phyloP scores from a whole-genome alignment of 2,113 vertebrate species.

The Platichthys flesus region DNA sequence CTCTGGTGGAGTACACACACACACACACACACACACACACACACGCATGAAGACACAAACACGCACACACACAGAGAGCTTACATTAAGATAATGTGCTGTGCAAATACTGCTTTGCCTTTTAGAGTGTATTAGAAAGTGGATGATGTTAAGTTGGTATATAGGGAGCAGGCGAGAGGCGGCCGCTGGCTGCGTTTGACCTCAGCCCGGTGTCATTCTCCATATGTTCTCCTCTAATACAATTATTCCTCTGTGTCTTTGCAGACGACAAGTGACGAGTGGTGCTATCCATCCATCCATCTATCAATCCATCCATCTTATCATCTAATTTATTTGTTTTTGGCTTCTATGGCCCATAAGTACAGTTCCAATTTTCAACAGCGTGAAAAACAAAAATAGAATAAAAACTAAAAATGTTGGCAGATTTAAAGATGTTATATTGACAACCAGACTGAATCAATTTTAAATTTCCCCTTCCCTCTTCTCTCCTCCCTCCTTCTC shows the following conservation, averaged over 20 bases:
- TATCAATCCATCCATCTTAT: neutral
- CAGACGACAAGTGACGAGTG: neutral
- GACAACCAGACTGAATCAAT: slow-evolving; percentile 22
- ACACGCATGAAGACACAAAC: slow-evolving; percentile 67
- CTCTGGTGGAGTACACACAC: neutral
- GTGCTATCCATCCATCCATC: neutral
- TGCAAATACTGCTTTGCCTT: slow-evolving; percentile 70
- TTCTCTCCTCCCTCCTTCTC: slow-evolving; percentile 27
- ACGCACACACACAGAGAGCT: slow-evolving; percentile 56
- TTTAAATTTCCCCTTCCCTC: slow-evolving; percentile 18
- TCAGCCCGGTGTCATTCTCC: slow-evolving; percentile 64
- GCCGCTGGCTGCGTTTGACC: slow-evolving; percentile 66
- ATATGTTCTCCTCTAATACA: slow-evolving; percentile 58
- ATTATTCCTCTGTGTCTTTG: slow-evolving; percentile 43
- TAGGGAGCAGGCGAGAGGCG: slow-evolving; percentile 36
- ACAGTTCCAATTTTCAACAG: neutral
- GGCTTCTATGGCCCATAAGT: neutral
- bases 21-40: neutral
- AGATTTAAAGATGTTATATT: slow-evolving; percentile 15
- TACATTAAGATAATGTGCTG: slow-evolving; percentile 73
- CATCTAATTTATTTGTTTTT: neutral
- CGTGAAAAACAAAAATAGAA: slow-evolving; percentile 16
- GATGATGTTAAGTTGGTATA: slow-evolving; percentile 74
- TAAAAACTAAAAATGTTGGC: slow-evolving; percentile 3
- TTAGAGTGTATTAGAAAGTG: slow-evolving; percentile 76